phyloP scores from a whole-genome alignment of 2,888 invertebrate species.

The Rugalucina vietnamica region DNA sequence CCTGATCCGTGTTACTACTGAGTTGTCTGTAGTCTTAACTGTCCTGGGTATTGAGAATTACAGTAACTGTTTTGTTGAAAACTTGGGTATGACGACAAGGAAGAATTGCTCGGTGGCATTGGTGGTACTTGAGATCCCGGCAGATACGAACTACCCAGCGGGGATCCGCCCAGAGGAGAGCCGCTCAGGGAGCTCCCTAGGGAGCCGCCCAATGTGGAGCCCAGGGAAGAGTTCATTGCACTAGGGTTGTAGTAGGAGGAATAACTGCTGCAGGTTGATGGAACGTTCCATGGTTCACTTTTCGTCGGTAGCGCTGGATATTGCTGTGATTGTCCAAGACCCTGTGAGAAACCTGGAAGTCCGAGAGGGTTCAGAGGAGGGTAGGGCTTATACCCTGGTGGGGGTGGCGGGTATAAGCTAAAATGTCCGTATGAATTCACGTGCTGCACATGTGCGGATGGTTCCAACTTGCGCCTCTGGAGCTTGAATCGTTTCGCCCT shows the following conservation, averaged over 20 bases:
- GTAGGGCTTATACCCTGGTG: conserved; percentile 73
- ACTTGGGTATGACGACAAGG: conserved; percentile 63
- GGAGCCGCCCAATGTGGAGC: conserved; percentile 41
- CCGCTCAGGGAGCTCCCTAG: conserved; percentile 44
- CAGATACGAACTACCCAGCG: conserved; percentile 62
- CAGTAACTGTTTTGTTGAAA: conserved; percentile 67
- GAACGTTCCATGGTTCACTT: conserved; percentile 65
- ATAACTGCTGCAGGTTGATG: conserved; percentile 59
- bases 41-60: conserved; percentile 63
- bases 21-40: conserved; percentile 45
- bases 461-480: conserved; percentile 57
- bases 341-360: conserved; percentile 69
- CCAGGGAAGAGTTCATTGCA: conserved; percentile 58
- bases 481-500: conserved; percentile 82
- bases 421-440: conserved; percentile 77
- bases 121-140: conserved; percentile 61
- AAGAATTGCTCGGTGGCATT: conserved; percentile 56
- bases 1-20: too few species aligned
- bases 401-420: conserved; percentile 69
- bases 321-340: conserved; percentile 72
- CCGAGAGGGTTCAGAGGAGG: conserved; percentile 71
- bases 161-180: conserved; percentile 53
- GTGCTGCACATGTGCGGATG: conserved; percentile 70
- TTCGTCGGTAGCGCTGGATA: conserved; percentile 68
- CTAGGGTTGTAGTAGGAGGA: conserved; percentile 64